Percentiles rank a stretch among this genome's conserved stretches.
Evolutionary conservation across 2,888 invertebrate species (phyloP).

Genomic region (Pterostichus niger): DNA sequence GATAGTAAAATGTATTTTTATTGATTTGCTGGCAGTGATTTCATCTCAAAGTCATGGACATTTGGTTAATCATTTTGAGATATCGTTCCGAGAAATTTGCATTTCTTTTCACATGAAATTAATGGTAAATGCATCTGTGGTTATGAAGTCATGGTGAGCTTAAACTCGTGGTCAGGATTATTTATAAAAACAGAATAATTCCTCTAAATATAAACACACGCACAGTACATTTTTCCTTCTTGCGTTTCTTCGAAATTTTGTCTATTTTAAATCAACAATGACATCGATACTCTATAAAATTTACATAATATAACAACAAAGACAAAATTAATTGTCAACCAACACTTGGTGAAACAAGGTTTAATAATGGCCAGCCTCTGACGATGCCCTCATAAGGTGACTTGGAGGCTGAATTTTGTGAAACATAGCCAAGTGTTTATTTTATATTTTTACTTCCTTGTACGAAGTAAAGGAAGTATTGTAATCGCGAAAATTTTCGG

Average conservation of each 20-base stretch:
- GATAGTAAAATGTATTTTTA: slow-evolving; percentile 3
- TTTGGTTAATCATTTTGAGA: slow-evolving; percentile 24
- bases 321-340: too few species aligned
- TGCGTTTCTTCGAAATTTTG: slow-evolving; percentile 1
- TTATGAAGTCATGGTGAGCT: slow-evolving; percentile 45
- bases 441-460: too few species aligned
- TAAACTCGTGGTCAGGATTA: slow-evolving; percentile 52
- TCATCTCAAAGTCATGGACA: slow-evolving; percentile 45
- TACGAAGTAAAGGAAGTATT: too few species aligned
- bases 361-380: too few species aligned
- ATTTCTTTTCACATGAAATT: slow-evolving; percentile 37
- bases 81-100: background rate
- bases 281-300: background rate
- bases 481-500: too few species aligned
- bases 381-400: too few species aligned
- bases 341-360: too few species aligned
- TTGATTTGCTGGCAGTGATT: slow-evolving; percentile 36
- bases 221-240: background rate
- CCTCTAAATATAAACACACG: slow-evolving; percentile 26
- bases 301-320: too few species aligned
- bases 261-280: slow-evolving; percentile 13
- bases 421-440: too few species aligned
- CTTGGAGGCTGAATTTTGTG: too few species aligned
- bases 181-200: slow-evolving; percentile 34
- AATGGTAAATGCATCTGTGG: slow-evolving; percentile 56